Evolutionary conservation across 2,113 vertebrate genomes (phyloP), one percentile per base, ranked within the genome.

Genomic region (Camelus dromedarius): DNA sequence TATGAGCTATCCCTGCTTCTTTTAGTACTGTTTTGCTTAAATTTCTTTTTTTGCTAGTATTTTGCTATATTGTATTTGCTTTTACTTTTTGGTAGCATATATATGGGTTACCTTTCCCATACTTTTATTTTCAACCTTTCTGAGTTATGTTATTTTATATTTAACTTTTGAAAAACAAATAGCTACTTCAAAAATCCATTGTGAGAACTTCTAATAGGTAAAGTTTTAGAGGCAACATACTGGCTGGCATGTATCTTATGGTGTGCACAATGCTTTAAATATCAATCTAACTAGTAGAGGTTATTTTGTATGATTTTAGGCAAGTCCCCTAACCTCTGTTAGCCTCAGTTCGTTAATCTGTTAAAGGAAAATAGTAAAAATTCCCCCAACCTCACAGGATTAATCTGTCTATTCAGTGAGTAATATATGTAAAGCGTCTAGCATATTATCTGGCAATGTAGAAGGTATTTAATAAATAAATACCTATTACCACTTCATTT

Each of bases 1-100:
- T 73, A 56, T 42, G 8, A 93, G 48, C 30, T 42, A 38, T 83
- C 19, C 20, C 35, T 38, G 16, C 4, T 4, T 2, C 64, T 87
- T 83, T 79, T 69, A 72, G 30, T 19, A 42, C 35, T 89, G 16
- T 56, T 91, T 91, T 83, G 24, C 52, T 54, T 80, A 52, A 30
- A 89, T 84, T 89, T 92, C 35, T 94, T 18, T 62, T 91, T 91
- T 85, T 52, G 42, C 60, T 94, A 32, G 67, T 94, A 79, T 66
- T 38, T 67, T 64, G 14, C 8, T 83, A 1, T 77, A 86, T 10
- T 79, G 1, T 66, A 80, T 72, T 79, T 93, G 50, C 13, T 67
- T 95, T 94, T 77, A 91, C 24, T 77, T 77, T 95, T 72, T 84
- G 50, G 20, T 54, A 67, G n/a, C 14, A 91, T 79, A 38, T 73